Base-by-base conservation (phyloP, 2,797 vertebrate species). In the Choloepus didactylus region DNA sequence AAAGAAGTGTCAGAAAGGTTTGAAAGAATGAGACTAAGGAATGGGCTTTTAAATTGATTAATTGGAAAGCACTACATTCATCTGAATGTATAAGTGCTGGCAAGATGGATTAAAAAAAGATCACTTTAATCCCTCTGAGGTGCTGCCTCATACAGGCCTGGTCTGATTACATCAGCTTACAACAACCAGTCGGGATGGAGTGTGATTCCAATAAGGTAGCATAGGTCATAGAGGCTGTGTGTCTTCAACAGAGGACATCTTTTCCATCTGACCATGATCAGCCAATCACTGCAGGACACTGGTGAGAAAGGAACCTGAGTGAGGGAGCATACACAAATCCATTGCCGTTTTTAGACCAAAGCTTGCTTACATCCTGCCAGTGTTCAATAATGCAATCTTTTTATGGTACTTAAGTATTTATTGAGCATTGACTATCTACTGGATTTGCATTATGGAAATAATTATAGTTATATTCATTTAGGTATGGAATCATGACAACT, bases 1-100 rank as follows among this genome's bases (percentile, higher is more conserved):
- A 86, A 56, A 80, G 29, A 92, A 84, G 29, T 82, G 51, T 70
- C 87, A 92, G 69, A 18, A 85, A 79, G 56, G 6, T 6, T 87
- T 38, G 75, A 54, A 89, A 84, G 70, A 87, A 85, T 73, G 49
- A 86, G 44, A 69, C 2, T 6, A 62, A 86, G 31, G 72, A 14
- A 82, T 82, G 67, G 56, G 6, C 38, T 95, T 95, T 96, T 41
- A 84, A 94, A 91, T 49, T 66, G 49, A 86, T 75, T 82, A 91
- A 76, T 66, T 86, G 51, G 81, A 91, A 95, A 93, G 15, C 15
- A 86, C 8, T 38, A 9, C 44, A 31, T 91, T 82, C 35, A 18
- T 72, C 93, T 92, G 38, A 77, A 66, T 89, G 59, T 77, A 0
- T 54, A 76, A 89, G 46, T 51, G 6, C 72, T 94, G 70, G 38